Base-by-base conservation (phyloP, 1,140 invertebrate genomes). In the Plutomurus gul region DNA sequence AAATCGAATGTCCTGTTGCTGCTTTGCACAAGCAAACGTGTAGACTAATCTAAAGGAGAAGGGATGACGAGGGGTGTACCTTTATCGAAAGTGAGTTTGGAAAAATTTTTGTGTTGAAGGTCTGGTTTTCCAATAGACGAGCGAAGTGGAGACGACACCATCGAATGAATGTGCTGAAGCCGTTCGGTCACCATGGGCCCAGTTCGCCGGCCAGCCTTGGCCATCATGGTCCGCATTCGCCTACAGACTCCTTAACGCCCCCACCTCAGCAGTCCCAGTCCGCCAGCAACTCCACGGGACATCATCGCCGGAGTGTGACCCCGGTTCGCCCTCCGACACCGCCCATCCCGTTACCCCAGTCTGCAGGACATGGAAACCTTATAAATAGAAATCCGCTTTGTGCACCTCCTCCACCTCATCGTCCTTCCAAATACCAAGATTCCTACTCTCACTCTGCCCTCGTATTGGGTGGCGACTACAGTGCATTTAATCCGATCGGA, bases 61-160 rank as follows among this genome's bases (percentile, higher is more conserved):
- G 7, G 65, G 25, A 13, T 27, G 22, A 71, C 11, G 65, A n/a
- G 11, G 7, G 36, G 65, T n/a, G 72, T 16, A 60, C 27, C 36
- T 72, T 36, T 65, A 37, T 49, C 73, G 16, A 80, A 74, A 80
- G 75, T 79, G 72, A 79, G 78, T 79, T 75, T 79, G 65, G 79
- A 20, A 65, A 82, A 43, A 71, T 81, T 83, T 83, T 49, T 83
- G 75, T 83, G 79, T 83, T 51, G 43, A 85, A 96, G 95, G 95
- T 97, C 92, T 97, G 95, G 95, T 96, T 97, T 94, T 96, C 95
- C 90, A 96, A 97, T 92, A 95, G 95, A 93, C 93, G 95, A 89
- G 95, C 95, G 88, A 97, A 97, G 90, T 96, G 95, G 95, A 92
- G 95, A 87, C 93, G 95, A 84, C 95, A 96, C 87, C 95, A 96